Conservation (phyloP, 2,888 invertebrate species). For the Mactromeris polynyma region DNA sequence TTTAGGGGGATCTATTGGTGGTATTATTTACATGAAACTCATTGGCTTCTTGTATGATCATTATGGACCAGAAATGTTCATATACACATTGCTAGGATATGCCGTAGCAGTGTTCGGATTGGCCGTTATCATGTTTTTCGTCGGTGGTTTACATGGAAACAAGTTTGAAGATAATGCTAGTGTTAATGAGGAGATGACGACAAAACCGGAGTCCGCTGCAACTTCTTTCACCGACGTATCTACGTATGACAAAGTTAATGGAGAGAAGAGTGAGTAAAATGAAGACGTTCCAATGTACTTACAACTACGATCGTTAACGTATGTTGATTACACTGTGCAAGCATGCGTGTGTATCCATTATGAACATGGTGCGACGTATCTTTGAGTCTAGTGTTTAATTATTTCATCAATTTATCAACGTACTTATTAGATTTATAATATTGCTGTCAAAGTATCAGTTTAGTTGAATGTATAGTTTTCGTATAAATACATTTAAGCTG, state of each 20-base stretch:
- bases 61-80: slow-evolving; percentile 69
- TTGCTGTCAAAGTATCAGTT: too few species aligned
- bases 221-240: neutral
- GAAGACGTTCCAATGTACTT: neutral
- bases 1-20: slow-evolving; percentile 76
- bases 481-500: too few species aligned
- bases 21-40: slow-evolving; percentile 73
- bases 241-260: neutral
- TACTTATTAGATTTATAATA: too few species aligned
- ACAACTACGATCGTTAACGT: too few species aligned
- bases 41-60: slow-evolving; percentile 76
- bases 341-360: too few species aligned
- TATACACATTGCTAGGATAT: slow-evolving; percentile 74
- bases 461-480: too few species aligned
- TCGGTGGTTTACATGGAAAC: slow-evolving; percentile 60
- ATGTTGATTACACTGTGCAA: too few species aligned
- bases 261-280: neutral
- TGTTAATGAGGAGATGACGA: neutral
- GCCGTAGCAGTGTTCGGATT: slow-evolving; percentile 55
- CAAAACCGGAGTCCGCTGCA: neutral
- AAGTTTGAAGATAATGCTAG: neutral
- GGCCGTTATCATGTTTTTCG: slow-evolving; percentile 61
- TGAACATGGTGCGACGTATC: too few species aligned
- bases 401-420: too few species aligned
- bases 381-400: too few species aligned